Conservation (phyloP, 1,140 invertebrate species). For the Polypedilum vanderplanki region DNA sequence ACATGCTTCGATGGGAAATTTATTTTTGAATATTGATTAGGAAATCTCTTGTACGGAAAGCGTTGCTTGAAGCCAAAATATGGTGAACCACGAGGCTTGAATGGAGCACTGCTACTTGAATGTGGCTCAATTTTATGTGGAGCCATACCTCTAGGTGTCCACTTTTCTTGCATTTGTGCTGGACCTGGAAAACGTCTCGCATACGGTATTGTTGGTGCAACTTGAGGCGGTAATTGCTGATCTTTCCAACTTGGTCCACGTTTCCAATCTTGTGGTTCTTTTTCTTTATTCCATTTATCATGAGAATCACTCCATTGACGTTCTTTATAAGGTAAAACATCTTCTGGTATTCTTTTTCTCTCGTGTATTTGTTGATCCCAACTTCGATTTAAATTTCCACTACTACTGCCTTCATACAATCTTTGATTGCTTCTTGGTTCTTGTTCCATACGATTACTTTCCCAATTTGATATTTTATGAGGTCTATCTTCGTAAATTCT, state of each 20-base stretch:
- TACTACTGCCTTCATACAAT: not conserved
- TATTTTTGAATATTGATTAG: slow-evolving; percentile 16
- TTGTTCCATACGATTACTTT: not conserved
- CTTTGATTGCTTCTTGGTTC: not conserved
- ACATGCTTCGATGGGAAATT: not conserved
- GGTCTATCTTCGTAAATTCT: not conserved
- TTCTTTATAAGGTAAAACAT: not conserved
- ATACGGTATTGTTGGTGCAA: not conserved
- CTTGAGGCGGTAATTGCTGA: not conserved
- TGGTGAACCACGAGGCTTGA: not conserved
- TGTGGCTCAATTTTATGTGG: not conserved
- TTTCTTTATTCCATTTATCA: slow-evolving; percentile 14
- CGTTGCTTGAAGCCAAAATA: slow-evolving; percentile 19
- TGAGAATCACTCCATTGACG: not conserved
- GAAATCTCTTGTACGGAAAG: not conserved
- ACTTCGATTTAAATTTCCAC: not conserved
- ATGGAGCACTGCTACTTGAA: not conserved
- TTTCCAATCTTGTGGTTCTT: slow-evolving; percentile 4
- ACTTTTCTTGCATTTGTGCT: not conserved
- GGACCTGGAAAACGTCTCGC: not conserved
- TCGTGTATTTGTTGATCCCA: not conserved
- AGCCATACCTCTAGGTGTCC: not conserved
- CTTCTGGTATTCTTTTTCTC: not conserved
- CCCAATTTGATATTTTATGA: not conserved
- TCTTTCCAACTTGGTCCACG: not conserved